Percentiles rank a stretch among this genome's conserved stretches.
Evolutionary conservation across 1,140 invertebrate genomes (phyloP).

Genomic region (Yoshiicerus persimilis): DNA sequence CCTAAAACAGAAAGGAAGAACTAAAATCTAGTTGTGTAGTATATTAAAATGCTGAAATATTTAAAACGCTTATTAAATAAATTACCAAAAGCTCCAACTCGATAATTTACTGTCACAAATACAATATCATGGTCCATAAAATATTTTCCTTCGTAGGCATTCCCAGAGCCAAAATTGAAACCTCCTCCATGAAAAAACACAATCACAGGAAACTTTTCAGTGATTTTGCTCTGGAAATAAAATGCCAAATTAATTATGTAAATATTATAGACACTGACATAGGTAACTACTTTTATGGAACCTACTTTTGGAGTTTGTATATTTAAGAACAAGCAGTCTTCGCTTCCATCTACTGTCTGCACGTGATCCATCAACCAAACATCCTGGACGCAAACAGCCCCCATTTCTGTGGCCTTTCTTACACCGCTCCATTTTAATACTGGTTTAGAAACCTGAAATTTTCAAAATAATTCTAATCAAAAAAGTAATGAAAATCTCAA

Average conservation of each 20-base stretch:
- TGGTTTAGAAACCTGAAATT: background rate
- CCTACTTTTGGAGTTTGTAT: conserved; percentile 57
- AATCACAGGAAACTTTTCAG: background rate
- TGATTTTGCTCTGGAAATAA: background rate
- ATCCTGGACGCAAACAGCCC: conserved; percentile 51
- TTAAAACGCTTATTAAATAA: no score
- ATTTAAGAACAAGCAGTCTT: conserved; percentile 64
- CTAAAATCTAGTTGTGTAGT: background rate
- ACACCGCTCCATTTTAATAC: conserved; percentile 53
- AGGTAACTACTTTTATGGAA: no score
- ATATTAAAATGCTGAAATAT: no score
- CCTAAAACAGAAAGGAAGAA: background rate
- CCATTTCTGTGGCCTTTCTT: conserved; percentile 53
- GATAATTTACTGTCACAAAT: conserved; percentile 66
- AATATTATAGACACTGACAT: no score
- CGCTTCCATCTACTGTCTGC: conserved; percentile 51
- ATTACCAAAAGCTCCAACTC: conserved; percentile 59
- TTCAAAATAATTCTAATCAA: no score
- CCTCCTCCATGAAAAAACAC: background rate
- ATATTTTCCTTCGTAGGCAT: conserved; percentile 60
- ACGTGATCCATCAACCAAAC: background rate
- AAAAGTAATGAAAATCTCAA: no score
- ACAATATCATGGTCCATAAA: conserved; percentile 64
- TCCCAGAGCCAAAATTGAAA: conserved; percentile 57
- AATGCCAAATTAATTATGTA: no score